Evolutionary conservation across 2,797 vertebrate species (phyloP), one percentile per base, ranked within the genome.

Genomic region (Darevskia nairensis): DNA sequence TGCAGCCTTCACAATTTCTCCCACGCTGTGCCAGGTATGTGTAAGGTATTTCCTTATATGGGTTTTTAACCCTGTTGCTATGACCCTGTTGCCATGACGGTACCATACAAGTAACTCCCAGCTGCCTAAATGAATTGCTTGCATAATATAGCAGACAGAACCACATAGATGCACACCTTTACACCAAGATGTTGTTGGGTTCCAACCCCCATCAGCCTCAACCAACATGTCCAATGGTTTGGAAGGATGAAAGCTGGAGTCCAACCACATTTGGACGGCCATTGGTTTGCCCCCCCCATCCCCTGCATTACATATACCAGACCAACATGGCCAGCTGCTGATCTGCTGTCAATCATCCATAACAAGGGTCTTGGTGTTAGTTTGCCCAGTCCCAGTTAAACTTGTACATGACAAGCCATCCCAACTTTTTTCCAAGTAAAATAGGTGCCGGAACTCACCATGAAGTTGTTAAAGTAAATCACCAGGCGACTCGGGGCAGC

Each of bases 1-100:
- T 81, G 35, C 35, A 13, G 7, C 8, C 32, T 80, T 81, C 27
- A 76, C 55, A 61, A 50, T 84, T 84, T 44, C 27, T 85, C 29
- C 32, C 41, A 66, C 55, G 39, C 3, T 35, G 55, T 46, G 29
- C 17, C 9, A 41, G 69, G 25, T 76, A 50, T 39, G 21, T 81
- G 10, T 61, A 80, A 80, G n/a, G 77, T 61, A 74, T 80, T 78
- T 76, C 25, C n/a, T 50, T 74, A 39, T 55, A 25, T 85, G n/a
- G 13, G 74, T 71, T 66, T 78, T 55, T 84, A 64, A 64, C 59
- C 8, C 81, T 68, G 71, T 81, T 89, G 32, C 44, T 80, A 86
- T 89, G 44, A 59, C 35, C 86, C 50, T 55, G 50, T 55, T 55
- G 50, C 50, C 50, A 55, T 55, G 50, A 76, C 61, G 29, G 66